A percentile compares a stretch with the other conserved stretches of the same genome.
These are phyloP conservation scores for Drosophila buzzatii DNA, from an alignment of 2,888 invertebrate genomes.

Conservation along the genomic window DNA sequence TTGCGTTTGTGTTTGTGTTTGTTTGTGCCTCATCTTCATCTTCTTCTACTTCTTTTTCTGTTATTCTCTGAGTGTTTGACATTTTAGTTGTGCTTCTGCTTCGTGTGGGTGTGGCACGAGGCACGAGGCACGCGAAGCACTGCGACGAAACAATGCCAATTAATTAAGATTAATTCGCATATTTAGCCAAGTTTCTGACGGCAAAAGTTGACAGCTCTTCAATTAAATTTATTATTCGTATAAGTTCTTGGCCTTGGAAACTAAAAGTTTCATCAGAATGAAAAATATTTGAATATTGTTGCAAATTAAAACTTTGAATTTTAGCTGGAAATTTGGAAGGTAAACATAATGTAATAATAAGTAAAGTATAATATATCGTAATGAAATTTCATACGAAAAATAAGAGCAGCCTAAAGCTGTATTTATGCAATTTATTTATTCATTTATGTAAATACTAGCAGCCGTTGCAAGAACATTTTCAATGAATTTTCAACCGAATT, in stretches of 20 bases:
- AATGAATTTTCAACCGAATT: slow-evolving; percentile 3
- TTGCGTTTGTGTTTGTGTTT: background rate
- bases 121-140: too few relatives aligned
- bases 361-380: background rate
- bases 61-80: slow-evolving; percentile 34
- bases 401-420: background rate
- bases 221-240: background rate
- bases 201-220: background rate
- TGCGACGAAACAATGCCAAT: slow-evolving; percentile 29
- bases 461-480: background rate
- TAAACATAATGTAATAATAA: background rate
- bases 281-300: background rate
- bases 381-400: background rate
- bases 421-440: slow-evolving; percentile 13
- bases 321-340: background rate
- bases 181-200: slow-evolving; percentile 15
- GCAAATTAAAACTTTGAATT: background rate
- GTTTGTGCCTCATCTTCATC: background rate
- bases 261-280: background rate
- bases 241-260: background rate
- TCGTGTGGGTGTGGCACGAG: slow-evolving; percentile 16
- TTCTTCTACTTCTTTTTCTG: background rate
- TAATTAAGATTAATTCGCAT: slow-evolving; percentile 40
- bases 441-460: slow-evolving; percentile 10
- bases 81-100: slow-evolving; percentile 31